Conservation (phyloP, 2,888 invertebrate species). For the Euplexia lucipara region DNA sequence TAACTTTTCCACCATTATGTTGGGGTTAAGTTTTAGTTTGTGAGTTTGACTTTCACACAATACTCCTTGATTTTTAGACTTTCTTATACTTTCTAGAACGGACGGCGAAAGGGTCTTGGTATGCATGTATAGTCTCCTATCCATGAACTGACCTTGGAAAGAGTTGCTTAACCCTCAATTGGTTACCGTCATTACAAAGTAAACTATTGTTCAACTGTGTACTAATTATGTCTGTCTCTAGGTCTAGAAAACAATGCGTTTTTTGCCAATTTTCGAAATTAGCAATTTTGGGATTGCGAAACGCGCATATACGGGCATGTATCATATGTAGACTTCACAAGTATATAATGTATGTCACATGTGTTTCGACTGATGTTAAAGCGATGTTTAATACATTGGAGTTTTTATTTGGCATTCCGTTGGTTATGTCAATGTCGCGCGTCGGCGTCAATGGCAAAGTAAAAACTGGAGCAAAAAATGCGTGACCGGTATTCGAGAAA, state of each 20-base stretch:
- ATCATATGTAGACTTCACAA: slow-evolving; percentile 8
- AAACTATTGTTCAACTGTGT: no score
- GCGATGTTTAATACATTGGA: slow-evolving; percentile 10
- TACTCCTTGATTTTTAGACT: no score
- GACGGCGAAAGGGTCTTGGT: no score
- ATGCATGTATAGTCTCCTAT: no score
- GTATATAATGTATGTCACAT: slow-evolving; percentile 43
- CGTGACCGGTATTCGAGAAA: slow-evolving; percentile 19
- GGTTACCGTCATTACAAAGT: no score
- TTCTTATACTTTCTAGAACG: no score
- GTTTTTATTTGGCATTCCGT: slow-evolving; percentile 37
- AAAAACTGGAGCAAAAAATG: slow-evolving; percentile 39
- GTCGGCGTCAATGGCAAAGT: neutral
- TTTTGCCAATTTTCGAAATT: neutral
- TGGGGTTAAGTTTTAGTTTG: no score
- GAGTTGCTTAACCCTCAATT: no score
- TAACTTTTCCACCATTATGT: no score
- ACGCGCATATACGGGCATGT: slow-evolving; percentile 18
- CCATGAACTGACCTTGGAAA: no score
- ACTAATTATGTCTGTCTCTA: no score
- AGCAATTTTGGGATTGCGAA: neutral
- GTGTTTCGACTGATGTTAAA: slow-evolving; percentile 32
- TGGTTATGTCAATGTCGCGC: neutral
- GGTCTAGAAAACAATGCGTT: neutral
- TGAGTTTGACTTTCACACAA: no score